Base-by-base conservation (phyloP, 1,140 invertebrate genomes). In the Bilobella aurantiaca region DNA sequence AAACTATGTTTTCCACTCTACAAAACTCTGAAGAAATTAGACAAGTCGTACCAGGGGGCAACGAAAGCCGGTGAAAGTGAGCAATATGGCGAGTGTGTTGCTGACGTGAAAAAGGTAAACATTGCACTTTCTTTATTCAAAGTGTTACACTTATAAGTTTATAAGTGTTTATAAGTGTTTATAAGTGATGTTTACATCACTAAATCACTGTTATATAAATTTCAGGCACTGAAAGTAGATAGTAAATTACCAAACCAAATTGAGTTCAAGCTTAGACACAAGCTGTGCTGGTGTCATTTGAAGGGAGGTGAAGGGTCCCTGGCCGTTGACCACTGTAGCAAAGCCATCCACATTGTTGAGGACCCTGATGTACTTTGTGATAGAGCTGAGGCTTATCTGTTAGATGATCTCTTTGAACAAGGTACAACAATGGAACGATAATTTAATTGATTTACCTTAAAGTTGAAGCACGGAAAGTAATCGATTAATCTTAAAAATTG, bases 21-120 rank as follows among this genome's bases (percentile, higher is more conserved):
- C 78, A 99, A 98, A 76, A 94, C 92, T 76, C 80, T 98, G 1
- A 96, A 97, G 75, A 96, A 98, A 77, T 82, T 99, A n/a, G 89
- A 88, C 61, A 97, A 96, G 76, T 80, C 88, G 62, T 74, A 97
- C 2, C 86, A 91, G 71, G 82, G 84, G 34, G 78, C 81, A 12
- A 81, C 85, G 18, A 85, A 89, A 68, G 77, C 29, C 25, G 67
- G 66, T 16, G 68, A 73, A 58, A 67, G 83, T 16, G 81, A 87
- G 58, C 80, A 92, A 70, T 92, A 83, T 79, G 75, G 79, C 0
- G 85, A 85, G 18, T 98, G 96, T 78, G 82, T 93, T 28, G 77
- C 81, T 3, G 83, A 85, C 57, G 87, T 88, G 0, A 80, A 84
- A 73, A 84, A 87, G 69, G 83, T 86, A n/a, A n/a, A n/a, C n/a